Percentiles rank a stretch among this genome's conserved stretches.
Conservation (phyloP, 2,113 vertebrate species). For the Etheostoma cragini region DNA sequence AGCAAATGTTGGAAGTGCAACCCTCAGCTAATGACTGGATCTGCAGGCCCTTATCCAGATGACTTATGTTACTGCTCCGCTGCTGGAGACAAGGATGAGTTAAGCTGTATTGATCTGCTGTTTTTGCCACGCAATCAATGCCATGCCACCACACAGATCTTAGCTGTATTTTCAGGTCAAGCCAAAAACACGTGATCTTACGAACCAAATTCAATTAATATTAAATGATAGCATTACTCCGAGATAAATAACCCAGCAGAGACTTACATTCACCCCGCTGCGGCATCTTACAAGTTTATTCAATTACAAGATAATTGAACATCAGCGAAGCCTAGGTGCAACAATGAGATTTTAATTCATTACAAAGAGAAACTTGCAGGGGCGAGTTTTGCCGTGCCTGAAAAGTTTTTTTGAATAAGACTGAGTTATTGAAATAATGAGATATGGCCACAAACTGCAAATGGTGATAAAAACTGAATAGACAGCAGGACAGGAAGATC, state of each 20-base stretch:
- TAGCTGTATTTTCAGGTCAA: constrained; percentile 55
- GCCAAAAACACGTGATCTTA: constrained; percentile 26
- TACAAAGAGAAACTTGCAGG: constrained; percentile 29
- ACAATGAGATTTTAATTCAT: constrained; percentile 43
- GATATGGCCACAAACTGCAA: constrained; percentile 13
- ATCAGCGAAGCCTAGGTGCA: constrained; percentile 25
- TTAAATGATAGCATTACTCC: background rate
- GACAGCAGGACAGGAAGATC: constrained; percentile 17
- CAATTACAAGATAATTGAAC: constrained; percentile 44
- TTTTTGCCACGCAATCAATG: constrained; percentile 61
- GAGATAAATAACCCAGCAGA: constrained; percentile 27
- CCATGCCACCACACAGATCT: constrained; percentile 46
- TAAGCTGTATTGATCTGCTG: constrained; percentile 67
- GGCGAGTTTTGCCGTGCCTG: constrained; percentile 1
- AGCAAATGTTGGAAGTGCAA: constrained; percentile 73
- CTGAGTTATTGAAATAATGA: constrained; percentile 53
- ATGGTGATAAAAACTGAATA: constrained; percentile 35
- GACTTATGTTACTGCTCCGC: constrained; percentile 66
- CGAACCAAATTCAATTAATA: constrained; percentile 38
- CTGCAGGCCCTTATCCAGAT: constrained; percentile 68
- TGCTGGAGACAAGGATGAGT: constrained; percentile 61
- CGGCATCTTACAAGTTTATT: constrained; percentile 23
- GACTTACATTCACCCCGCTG: constrained; percentile 8
- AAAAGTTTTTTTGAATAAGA: constrained; percentile 39
- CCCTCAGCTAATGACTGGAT: constrained; percentile 63